Evolutionary conservation across 2,888 invertebrate genomes (phyloP).

Genomic region (Pristionchus fissidentatus): DNA sequence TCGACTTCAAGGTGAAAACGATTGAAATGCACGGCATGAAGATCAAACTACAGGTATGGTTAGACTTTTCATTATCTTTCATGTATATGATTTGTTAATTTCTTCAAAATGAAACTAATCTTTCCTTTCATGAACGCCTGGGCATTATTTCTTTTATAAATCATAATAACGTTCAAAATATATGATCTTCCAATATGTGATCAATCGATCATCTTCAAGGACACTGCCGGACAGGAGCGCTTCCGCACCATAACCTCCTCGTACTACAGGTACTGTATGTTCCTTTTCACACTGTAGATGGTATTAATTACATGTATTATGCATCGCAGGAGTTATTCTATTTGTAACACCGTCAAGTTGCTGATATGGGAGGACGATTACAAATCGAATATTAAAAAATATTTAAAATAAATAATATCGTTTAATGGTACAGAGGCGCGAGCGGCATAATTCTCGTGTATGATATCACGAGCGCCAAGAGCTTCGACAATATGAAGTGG

Average conservation of each 20-base stretch:
- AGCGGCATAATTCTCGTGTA: constrained; percentile 85
- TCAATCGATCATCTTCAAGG: constrained; percentile 81
- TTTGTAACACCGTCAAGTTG: no score
- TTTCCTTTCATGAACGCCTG: no score
- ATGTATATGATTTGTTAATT: no score
- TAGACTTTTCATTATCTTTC: constrained; percentile 49
- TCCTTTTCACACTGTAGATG: no score
- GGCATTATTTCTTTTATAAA: not conserved
- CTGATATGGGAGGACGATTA: no score
- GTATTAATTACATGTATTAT: no score
- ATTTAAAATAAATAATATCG: not conserved
- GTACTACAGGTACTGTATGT: constrained; percentile 93
- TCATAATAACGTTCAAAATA: not conserved
- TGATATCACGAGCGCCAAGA: constrained; percentile 98
- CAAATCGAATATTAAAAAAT: constrained; percentile 79
- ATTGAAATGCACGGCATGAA: constrained; percentile 80
- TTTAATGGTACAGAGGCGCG: constrained; percentile 52
- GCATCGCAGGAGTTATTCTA: no score
- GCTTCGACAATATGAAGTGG: constrained; percentile 98
- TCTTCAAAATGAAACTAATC: no score
- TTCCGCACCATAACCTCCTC: constrained; percentile 98
- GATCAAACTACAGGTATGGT: constrained; percentile 80
- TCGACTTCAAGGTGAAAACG: constrained; percentile 80
- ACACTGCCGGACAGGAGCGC: constrained; percentile 97
- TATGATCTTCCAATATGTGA: not conserved